Percentiles rank a stretch among this genome's conserved stretches.
Evolutionary conservation across 2,113 vertebrate genomes (phyloP).

Genomic region (Porphyrio hochstetteri): DNA sequence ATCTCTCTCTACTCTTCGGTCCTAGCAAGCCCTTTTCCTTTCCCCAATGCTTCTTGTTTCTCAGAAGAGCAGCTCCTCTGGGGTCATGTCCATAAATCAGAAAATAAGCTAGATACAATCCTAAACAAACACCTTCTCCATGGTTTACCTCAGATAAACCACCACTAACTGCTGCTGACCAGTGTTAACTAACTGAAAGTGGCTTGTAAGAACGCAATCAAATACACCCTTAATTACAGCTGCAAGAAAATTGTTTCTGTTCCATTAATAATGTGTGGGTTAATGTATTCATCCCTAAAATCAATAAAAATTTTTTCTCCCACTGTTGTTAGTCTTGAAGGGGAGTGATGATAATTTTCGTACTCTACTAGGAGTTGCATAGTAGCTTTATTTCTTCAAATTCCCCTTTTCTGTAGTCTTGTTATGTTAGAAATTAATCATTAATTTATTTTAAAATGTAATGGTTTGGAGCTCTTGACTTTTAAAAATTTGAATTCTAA

Average conservation of each 20-base stretch:
- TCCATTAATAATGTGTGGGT: neutral
- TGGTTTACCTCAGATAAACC: neutral
- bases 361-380: neutral
- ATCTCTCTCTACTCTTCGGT: neutral
- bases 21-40: neutral
- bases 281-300: neutral
- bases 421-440: neutral
- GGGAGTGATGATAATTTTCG: neutral
- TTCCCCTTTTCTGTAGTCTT: neutral
- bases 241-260: neutral
- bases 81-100: neutral
- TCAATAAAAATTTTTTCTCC: neutral
- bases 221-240: neutral
- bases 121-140: neutral
- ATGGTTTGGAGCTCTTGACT: neutral
- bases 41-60: neutral
- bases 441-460: neutral
- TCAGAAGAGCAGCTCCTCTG: neutral
- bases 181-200: neutral
- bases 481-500: neutral
- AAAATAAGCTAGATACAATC: neutral
- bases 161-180: neutral
- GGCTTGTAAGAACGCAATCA: rapidly evolving
- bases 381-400: neutral
- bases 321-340: neutral